Percentiles rank a stretch among this genome's conserved stretches.
phyloP scores from a whole-genome alignment of 2,113 vertebrate species.

The Heliornis fulica region DNA sequence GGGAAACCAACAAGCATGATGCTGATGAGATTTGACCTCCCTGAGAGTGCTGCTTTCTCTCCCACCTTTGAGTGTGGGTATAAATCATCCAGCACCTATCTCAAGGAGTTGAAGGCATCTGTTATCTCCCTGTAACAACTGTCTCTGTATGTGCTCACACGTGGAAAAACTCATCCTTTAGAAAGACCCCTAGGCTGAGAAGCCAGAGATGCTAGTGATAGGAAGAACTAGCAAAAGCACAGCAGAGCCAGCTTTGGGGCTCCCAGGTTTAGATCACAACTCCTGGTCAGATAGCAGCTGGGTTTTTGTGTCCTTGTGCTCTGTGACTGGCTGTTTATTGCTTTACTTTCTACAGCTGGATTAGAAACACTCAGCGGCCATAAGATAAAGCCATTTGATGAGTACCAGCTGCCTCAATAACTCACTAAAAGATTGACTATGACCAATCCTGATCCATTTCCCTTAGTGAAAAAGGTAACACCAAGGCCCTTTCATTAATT shows the following conservation, averaged over 20 bases:
- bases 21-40: neutral
- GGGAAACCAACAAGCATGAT: neutral
- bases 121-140: neutral
- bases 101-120: neutral
- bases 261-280: neutral
- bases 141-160: accelerated
- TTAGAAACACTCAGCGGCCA: neutral
- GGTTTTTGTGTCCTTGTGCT: neutral
- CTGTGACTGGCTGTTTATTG: neutral
- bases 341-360: neutral
- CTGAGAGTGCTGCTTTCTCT: neutral
- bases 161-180: neutral
- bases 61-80: neutral
- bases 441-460: neutral
- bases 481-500: neutral
- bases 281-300: neutral
- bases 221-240: neutral
- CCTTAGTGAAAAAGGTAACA: neutral
- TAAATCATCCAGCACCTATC: neutral
- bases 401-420: neutral
- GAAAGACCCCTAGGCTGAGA: neutral
- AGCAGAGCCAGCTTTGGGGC: neutral
- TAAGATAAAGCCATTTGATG: accelerated
- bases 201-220: neutral
- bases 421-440: neutral